A percentile compares a stretch with the other conserved stretches of the same genome.
Evolutionary conservation across 30 jellyfish, hydroid and myxozoan genomes (phyloP).

Genomic region (Chrysaora quinquecirrha): DNA sequence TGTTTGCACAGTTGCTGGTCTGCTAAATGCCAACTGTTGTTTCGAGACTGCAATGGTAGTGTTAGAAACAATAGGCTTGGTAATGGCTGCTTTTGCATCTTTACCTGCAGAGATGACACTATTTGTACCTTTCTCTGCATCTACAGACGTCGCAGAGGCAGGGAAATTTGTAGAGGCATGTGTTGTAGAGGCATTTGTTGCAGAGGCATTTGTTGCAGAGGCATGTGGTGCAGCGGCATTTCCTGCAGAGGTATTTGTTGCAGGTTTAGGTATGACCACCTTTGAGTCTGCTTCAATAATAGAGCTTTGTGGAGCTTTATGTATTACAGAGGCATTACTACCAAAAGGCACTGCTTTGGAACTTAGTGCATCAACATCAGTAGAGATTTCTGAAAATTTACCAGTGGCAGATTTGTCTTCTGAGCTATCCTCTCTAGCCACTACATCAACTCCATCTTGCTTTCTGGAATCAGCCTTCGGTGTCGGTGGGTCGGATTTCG

Average conservation of each 20-base stretch:
- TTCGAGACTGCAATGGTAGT: neutral
- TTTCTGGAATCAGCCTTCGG: too few relatives aligned
- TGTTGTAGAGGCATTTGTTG: neutral
- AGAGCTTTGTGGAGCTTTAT: too few relatives aligned
- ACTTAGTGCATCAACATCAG: too few relatives aligned
- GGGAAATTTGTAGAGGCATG: neutral
- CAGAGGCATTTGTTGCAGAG: neutral
- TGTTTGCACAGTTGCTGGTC: conserved; percentile 47
- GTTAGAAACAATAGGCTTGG: neutral
- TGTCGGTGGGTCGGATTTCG: conserved; percentile 56
- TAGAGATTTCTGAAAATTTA: too few relatives aligned
- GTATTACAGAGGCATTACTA: too few relatives aligned
- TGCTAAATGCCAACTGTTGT: conserved; percentile 7
- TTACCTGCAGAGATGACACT: neutral
- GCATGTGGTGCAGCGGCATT: neutral
- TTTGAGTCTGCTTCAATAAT: too few relatives aligned
- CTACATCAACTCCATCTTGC: too few relatives aligned
- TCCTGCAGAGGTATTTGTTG: neutral
- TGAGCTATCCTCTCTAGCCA: too few relatives aligned
- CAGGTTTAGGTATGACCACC: too few relatives aligned
- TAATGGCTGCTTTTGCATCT: neutral
- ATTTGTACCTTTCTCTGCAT: neutral
- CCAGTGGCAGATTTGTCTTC: too few relatives aligned
- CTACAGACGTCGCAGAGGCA: neutral
- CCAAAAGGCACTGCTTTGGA: too few relatives aligned